These are phyloP conservation scores for Glossophaga mutica DNA, from an alignment of 2,797 vertebrate genomes.

Conservation along the genomic window DNA sequence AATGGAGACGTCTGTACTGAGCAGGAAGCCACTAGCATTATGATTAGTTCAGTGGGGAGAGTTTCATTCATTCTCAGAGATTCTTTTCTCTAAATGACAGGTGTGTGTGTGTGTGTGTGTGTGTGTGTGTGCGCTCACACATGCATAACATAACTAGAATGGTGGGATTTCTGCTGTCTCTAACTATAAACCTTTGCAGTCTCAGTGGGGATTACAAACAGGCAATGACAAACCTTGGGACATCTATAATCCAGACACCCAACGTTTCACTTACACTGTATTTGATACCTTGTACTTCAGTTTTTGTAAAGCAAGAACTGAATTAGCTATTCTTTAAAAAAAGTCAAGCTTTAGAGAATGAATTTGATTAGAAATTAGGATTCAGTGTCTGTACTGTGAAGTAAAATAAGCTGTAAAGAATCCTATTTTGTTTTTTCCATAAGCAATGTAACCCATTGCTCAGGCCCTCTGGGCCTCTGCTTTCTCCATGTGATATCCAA, in stretches of 20 bases:
- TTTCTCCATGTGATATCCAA: neutral
- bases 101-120: too few relatives aligned
- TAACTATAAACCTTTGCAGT: neutral
- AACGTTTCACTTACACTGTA: neutral
- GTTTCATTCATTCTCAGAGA: neutral
- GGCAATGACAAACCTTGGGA: neutral
- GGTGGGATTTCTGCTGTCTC: neutral
- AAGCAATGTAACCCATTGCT: neutral
- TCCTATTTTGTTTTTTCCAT: neutral
- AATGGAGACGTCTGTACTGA: neutral
- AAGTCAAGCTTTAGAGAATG: neutral
- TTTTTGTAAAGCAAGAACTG: neutral
- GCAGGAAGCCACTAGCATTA: neutral
- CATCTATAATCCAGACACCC: neutral
- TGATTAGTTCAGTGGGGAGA: neutral
- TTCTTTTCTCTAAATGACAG: neutral
- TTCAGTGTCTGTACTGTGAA: neutral
- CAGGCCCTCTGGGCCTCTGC: neutral
- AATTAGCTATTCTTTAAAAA: neutral
- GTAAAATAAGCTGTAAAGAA: neutral
- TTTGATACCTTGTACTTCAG: neutral
- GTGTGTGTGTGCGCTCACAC: too few relatives aligned
- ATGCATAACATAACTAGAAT: neutral
- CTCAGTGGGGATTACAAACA: neutral
- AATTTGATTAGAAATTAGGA: conserved; percentile 15